A percentile compares a stretch with the other conserved stretches of the same genome.
phyloP scores from a whole-genome alignment of 2,113 vertebrate genomes.

The Australoheros scitulus region DNA sequence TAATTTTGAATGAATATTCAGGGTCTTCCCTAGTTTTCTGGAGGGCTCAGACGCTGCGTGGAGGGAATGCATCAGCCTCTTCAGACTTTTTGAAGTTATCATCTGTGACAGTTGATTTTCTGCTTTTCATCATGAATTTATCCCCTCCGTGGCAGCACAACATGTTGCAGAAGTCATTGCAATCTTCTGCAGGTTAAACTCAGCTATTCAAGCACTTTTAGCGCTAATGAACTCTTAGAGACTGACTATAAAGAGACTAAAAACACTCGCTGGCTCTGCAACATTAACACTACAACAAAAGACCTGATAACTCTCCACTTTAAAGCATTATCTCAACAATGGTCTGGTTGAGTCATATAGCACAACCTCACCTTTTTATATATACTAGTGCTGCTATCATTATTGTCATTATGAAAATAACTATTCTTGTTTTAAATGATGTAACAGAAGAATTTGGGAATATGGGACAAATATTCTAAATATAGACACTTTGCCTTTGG shows the following conservation, averaged over 20 bases:
- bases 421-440: too few relatives aligned
- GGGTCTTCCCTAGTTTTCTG: background rate
- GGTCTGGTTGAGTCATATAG: background rate
- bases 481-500: too few relatives aligned
- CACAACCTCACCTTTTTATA: background rate
- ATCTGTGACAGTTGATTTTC: background rate
- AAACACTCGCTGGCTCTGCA: background rate
- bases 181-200: background rate
- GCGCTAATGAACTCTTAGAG: too few relatives aligned
- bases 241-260: background rate
- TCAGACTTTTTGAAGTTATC: slow-evolving; percentile 11
- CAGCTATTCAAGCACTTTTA: background rate
- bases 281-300: background rate
- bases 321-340: background rate
- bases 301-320: background rate
- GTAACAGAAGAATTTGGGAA: too few relatives aligned
- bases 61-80: background rate
- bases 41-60: background rate
- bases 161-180: background rate
- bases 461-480: too few relatives aligned
- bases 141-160: background rate
- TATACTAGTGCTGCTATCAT: too few relatives aligned
- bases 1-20: background rate
- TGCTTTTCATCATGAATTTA: slow-evolving; percentile 4
- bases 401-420: too few relatives aligned